Conservation (phyloP, 2,113 vertebrate species). For the Anthoscopus minutus region DNA sequence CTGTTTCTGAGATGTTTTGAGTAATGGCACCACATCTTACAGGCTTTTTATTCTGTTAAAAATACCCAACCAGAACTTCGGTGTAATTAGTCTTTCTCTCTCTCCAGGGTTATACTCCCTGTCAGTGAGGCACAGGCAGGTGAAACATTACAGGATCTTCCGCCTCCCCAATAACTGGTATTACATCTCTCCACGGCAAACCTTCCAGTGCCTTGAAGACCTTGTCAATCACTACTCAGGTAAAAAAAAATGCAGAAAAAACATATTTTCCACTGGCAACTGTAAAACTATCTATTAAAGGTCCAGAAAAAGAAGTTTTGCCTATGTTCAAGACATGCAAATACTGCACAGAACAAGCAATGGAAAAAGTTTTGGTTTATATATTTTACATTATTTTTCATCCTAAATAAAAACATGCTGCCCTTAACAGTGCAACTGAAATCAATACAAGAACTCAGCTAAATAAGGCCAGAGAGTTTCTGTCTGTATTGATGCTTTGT, state of each 20-base stretch:
- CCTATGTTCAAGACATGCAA: background rate
- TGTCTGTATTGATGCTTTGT: background rate
- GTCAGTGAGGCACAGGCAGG: conserved; percentile 81
- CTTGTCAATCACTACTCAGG: conserved; percentile 95
- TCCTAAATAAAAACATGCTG: background rate
- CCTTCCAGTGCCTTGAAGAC: conserved; percentile 98
- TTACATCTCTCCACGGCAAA: conserved; percentile 94
- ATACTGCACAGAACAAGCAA: background rate
- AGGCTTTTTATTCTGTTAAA: background rate
- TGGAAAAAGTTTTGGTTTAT: background rate
- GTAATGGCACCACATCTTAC: background rate
- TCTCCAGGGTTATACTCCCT: conserved; percentile 86
- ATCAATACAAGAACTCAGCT: background rate
- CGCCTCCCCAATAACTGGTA: conserved; percentile 96
- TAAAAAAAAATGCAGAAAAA: conserved; percentile 47
- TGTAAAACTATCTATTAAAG: too few relatives aligned
- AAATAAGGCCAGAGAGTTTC: background rate
- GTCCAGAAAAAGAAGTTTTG: background rate
- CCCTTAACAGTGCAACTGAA: background rate
- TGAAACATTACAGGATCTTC: conserved; percentile 93
- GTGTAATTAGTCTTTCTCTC: background rate
- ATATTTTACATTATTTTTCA: background rate
- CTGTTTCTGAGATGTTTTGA: background rate
- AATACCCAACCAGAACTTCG: background rate
- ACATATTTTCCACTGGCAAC: background rate